phyloP scores from a whole-genome alignment of 1,140 invertebrate species.

The Megathymus violae region DNA sequence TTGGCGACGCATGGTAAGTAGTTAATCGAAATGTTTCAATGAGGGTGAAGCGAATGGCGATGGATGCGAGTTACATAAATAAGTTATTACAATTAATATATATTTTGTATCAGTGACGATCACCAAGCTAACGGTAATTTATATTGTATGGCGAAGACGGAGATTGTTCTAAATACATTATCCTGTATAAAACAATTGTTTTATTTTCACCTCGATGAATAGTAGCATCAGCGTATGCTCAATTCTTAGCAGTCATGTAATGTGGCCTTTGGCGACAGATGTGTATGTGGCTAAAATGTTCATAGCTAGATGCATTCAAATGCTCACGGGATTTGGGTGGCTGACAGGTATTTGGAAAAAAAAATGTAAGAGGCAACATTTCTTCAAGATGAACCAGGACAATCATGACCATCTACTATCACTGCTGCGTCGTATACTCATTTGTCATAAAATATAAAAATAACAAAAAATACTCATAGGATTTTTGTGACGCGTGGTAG shows the following conservation, averaged over 20 bases:
- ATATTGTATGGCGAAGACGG: conserved; percentile 64
- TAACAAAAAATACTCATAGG: too few species aligned
- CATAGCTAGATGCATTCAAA: too few species aligned
- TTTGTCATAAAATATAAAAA: too few species aligned
- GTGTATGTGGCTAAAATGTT: too few species aligned
- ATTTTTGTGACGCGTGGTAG: too few species aligned
- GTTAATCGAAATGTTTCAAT: conserved; percentile 47
- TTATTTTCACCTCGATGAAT: conserved; percentile 39
- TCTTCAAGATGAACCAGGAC: too few species aligned
- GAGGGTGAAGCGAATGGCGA: conserved; percentile 39
- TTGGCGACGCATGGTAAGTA: conserved; percentile 47
- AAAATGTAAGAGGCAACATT: too few species aligned
- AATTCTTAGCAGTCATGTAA: background rate
- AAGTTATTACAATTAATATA: conserved; percentile 68
- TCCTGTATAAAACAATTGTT: conserved; percentile 58
- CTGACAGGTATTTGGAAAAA: too few species aligned
- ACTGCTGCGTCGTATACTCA: too few species aligned
- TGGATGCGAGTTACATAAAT: conserved; percentile 56
- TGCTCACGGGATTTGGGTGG: too few species aligned
- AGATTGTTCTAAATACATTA: conserved; percentile 75
- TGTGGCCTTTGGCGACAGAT: too few species aligned
- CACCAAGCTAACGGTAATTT: conserved; percentile 63
- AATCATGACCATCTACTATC: too few species aligned
- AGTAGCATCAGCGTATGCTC: background rate
- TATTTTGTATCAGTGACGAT: conserved; percentile 78